Conservation (phyloP, 2,797 vertebrate species). For the Kryptolebias ocellatus region DNA sequence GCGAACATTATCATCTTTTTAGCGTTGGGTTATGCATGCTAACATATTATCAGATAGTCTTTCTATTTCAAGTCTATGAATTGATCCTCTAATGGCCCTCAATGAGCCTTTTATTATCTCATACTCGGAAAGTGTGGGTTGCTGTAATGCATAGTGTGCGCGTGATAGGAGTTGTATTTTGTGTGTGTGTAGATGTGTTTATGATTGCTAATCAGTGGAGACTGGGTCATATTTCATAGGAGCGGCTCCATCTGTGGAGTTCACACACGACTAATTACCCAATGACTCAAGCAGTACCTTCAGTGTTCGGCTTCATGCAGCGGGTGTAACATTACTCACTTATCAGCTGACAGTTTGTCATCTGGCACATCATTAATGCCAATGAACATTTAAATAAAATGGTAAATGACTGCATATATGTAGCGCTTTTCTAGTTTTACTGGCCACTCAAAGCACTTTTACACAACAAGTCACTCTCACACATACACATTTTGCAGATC, state of each 20-base stretch:
- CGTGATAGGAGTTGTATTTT: not conserved
- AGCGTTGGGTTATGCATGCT: not conserved
- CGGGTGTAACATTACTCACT: conserved; percentile 14
- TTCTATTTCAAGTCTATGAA: conserved; percentile 15
- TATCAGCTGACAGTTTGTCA: conserved; percentile 20
- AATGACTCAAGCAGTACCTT: conserved; percentile 27
- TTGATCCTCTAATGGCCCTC: conserved; percentile 23
- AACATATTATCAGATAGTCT: conserved; percentile 24
- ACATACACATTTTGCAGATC: too few relatives aligned
- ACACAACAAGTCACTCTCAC: too few relatives aligned
- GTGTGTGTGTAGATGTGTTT: conserved; percentile 9
- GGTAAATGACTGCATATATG: too few relatives aligned
- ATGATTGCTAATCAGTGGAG: conserved; percentile 36
- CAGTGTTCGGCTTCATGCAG: not conserved
- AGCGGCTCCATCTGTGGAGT: conserved; percentile 31
- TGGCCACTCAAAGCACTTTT: too few relatives aligned
- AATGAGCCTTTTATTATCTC: conserved; percentile 44
- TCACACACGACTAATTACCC: conserved; percentile 59
- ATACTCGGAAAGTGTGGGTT: conserved; percentile 20
- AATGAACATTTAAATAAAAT: too few relatives aligned
- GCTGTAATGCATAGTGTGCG: not conserved
- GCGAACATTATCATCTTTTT: conserved; percentile 15
- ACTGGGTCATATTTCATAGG: conserved; percentile 34
- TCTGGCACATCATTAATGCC: not conserved
- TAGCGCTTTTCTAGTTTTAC: too few relatives aligned